Conservation (phyloP, 2,113 vertebrate species). For the Marmota flaviventris region DNA sequence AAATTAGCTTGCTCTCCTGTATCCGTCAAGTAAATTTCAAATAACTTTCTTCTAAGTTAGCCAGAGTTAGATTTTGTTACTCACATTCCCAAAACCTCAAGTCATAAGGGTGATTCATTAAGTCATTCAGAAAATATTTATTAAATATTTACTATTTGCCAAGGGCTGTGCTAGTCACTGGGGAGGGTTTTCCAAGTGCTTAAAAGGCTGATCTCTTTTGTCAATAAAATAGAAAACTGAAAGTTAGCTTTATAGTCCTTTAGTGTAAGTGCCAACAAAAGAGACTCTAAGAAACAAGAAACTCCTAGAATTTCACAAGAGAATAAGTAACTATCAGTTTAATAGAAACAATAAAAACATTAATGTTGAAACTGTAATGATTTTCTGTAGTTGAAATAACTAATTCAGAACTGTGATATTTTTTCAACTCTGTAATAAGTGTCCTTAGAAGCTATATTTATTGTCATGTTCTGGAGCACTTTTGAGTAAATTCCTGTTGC, state of each 20-base stretch:
- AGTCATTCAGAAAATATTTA: slow-evolving; percentile 62
- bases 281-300: not conserved
- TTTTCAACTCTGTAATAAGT: slow-evolving; percentile 42
- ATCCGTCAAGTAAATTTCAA: slow-evolving; percentile 33
- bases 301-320: not conserved
- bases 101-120: slow-evolving; percentile 33
- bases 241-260: slow-evolving; percentile 14
- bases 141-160: slow-evolving; percentile 52
- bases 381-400: slow-evolving; percentile 43
- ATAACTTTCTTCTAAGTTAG: slow-evolving; percentile 21
- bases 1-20: not conserved
- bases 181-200: not conserved
- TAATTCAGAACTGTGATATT: slow-evolving; percentile 41
- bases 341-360: slow-evolving; percentile 53
- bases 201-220: slow-evolving; percentile 45
- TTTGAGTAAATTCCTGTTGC: not conserved
- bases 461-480: not conserved
- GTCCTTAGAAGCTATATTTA: slow-evolving; percentile 49
- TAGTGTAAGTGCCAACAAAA: slow-evolving; percentile 39
- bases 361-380: not conserved
- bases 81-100: not conserved
- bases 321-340: slow-evolving; percentile 17
- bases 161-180: not conserved
- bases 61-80: slow-evolving; percentile 51
- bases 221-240: slow-evolving; percentile 46